Percentiles rank a stretch among this genome's conserved stretches.
phyloP scores from a whole-genome alignment of 2,888 invertebrate species.

The Macrophya annulata region DNA sequence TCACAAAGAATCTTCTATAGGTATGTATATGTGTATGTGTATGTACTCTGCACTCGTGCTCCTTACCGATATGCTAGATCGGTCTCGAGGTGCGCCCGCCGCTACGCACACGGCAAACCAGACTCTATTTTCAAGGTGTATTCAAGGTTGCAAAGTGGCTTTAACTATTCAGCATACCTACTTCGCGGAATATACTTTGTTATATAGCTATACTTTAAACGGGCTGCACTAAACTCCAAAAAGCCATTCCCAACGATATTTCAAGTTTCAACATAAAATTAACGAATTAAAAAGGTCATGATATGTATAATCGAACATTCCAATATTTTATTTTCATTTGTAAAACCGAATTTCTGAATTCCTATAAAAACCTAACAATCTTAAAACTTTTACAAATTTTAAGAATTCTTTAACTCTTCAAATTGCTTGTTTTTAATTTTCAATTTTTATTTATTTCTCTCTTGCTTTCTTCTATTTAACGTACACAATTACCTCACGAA shows the following conservation, averaged over 20 bases:
- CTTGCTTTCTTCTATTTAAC: no score
- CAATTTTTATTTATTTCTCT: no score
- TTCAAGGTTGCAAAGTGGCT: constrained; percentile 33
- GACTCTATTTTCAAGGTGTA: constrained; percentile 24
- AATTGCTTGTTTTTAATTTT: no score
- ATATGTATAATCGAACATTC: no score
- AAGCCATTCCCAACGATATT: neutral
- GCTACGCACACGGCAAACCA: neutral
- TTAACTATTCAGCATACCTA: constrained; percentile 19
- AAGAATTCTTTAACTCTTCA: no score
- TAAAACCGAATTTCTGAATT: no score
- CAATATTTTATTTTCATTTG: no score
- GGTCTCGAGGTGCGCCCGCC: constrained; percentile 18
- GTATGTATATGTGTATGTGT: neutral
- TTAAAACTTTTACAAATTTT: neutral
- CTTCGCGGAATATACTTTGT: constrained; percentile 27
- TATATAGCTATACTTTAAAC: neutral
- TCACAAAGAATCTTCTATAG: constrained; percentile 5
- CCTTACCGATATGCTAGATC: constrained; percentile 17
- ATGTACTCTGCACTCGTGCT: neutral
- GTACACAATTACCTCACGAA: no score
- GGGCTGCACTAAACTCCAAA: neutral
- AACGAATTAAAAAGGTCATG: no score
- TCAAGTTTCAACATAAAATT: neutral
- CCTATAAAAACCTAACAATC: neutral